Evolutionary conservation across 2,113 vertebrate species (phyloP), one percentile per base, ranked within the genome.

Genomic region (Oenanthe oenanthe): DNA sequence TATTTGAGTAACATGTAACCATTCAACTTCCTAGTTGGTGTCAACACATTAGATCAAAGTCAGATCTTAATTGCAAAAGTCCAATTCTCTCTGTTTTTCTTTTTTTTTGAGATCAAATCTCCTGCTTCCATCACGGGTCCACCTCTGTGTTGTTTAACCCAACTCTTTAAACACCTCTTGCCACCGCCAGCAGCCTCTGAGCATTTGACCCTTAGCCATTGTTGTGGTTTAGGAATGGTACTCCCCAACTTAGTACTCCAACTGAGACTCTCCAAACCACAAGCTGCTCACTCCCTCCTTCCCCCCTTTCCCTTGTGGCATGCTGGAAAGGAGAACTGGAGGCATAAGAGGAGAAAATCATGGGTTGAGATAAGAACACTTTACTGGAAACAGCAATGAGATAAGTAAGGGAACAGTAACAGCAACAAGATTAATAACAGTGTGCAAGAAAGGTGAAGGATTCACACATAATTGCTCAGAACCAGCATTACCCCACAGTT

Each of bases 241-340:
- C 25, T 76, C 26, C 21, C 32, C 45, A 36, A 0, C 3, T 60
- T 12, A 21, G 45, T 22, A 28, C 9, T 68, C 54, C 45, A 53
- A 32, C 45, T 45, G 22, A 51, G 26, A 68, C 22, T 61, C 38
- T 38, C 26, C 45, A 61, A 76, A 68, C 6, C 26, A 51, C 38
- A 22, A 14, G 7, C 9, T 0, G 0, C 32, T 51, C 53, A 4
- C 11, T 36, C 20, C 1, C 13, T 60, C 36, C 17, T 20, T 67
- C 22, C 21, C 31, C 13, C 1, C 2, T 29, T 60, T 68, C 54
- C 32, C 12, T 38, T 38, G 45, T 43, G 32, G 32, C 32, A 32
- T 26, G 32, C 72, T 43, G 32, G 38, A 76, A 32, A 36, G 26
- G 26, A 85, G 53, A 43, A 67, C 2, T 75, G 36, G 20, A 43